Base-by-base conservation (phyloP, 1,140 invertebrate species). In the Yoshiicerus persimilis region DNA sequence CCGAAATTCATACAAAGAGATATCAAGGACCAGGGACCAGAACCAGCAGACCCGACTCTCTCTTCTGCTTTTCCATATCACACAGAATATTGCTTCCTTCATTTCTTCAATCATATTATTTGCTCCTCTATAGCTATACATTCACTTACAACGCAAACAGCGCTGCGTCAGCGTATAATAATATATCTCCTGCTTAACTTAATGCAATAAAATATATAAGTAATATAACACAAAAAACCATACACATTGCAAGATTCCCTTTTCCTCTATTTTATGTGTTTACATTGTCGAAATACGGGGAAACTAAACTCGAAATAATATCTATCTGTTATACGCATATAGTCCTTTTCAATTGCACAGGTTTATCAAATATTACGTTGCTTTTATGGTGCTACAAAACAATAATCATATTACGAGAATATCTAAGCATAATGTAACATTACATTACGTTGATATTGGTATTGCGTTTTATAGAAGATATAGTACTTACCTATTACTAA, bases 1-100 rank as follows among this genome's bases (percentile, higher is more conserved):
- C 90, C 86, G 87, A 90, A 90, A 88, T 90, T 90, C 89, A 90
- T 89, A 90, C 88, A 89, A 88, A 91, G 86, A 89, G 88, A 88
- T 87, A 90, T 90, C 83, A 90, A 89, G 90, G 87, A 89, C 87
- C 85, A 86, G 87, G 86, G 87, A 87, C 86, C 88, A 41, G 56
- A 87, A 87, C 39, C 77, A 84, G 47, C 25, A 66, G 85, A 86
- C 47, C 64, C 85, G 32, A 66, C 27, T 62, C 75, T 77, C 34
- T 77, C 36, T 41, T 25, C 36, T 32, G 41, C 62, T 47, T 34
- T 86, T 34, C 23, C 23, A 84, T 38, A 30, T 36, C 34, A 25
- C 32, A 38, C 75, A 80, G 75, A 80, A 80, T 36, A 86, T 64
- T 56, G 47, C 62, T 56, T 56, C 47, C 85, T 86, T 41, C 62